Evolutionary conservation across 2,888 invertebrate species (phyloP).

Genomic region (Zootermopsis nevadensis): DNA sequence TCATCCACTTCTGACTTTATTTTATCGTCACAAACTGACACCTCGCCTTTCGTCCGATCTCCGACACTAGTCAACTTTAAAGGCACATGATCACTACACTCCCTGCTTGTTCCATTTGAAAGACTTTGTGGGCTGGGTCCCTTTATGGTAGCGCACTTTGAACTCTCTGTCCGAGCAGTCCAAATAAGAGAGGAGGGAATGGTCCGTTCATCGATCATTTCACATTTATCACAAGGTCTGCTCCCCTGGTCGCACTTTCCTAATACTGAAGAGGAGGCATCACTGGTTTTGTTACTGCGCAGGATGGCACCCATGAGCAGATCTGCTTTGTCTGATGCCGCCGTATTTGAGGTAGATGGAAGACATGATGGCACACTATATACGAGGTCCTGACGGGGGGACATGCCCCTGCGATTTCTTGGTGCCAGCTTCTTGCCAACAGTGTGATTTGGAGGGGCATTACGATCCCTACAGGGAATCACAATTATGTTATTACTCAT

Average conservation of each 20-base stretch:
- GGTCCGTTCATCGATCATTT: conserved; percentile 26
- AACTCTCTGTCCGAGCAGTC: conserved; percentile 15
- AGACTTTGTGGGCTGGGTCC: conserved; percentile 31
- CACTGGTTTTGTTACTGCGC: conserved; percentile 62
- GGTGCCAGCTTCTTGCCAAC: conserved; percentile 23
- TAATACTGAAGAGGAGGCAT: conserved; percentile 54
- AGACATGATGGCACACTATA: conserved; percentile 37
- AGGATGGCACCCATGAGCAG: conserved; percentile 69
- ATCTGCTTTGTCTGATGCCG: conserved; percentile 64
- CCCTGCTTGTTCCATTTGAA: conserved; percentile 1
- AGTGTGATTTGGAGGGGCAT: conserved; percentile 33
- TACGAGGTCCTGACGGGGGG: conserved; percentile 8
- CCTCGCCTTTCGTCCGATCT: background rate
- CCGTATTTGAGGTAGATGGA: conserved; percentile 46
- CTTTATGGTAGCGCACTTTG: background rate
- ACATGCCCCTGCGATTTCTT: background rate
- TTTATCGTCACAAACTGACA: background rate
- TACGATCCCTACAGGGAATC: conserved; percentile 45
- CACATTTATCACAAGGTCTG: conserved; percentile 30
- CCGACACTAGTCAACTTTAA: background rate
- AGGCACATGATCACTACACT: conserved; percentile 20
- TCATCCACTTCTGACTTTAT: background rate
- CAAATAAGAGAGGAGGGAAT: background rate
- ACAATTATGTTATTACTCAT: no score
- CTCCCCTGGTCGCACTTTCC: background rate